A percentile compares a stretch with the other conserved stretches of the same genome.
These are phyloP conservation scores for Peromyscus aztecus DNA, from an alignment of 2,797 vertebrate species.

Conservation along the genomic window DNA sequence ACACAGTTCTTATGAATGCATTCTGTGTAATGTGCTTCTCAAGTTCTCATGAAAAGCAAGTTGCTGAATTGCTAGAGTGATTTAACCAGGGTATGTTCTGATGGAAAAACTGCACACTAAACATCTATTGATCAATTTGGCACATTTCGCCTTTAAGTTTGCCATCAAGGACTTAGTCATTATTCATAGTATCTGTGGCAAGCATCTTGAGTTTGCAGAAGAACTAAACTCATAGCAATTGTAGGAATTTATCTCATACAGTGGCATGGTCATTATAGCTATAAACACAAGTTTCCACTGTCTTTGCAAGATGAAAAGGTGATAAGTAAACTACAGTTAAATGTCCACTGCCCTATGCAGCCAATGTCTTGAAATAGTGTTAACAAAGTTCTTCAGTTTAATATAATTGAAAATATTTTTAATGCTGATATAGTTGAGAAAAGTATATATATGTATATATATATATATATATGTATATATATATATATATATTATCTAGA, in stretches of 20 bases:
- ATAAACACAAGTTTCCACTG: constrained; percentile 6
- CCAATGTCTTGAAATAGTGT: constrained; percentile 14
- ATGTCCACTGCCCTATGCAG: background rate
- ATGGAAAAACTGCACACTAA: constrained; percentile 21
- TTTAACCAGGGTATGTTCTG: background rate
- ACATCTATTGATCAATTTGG: background rate
- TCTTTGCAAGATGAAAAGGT: background rate
- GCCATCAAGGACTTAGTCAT: background rate
- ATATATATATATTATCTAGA: too few species aligned
- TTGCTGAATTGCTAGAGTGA: background rate
- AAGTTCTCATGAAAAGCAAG: background rate
- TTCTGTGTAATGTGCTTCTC: background rate
- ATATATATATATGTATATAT: background rate
- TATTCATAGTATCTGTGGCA: background rate
- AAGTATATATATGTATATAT: background rate
- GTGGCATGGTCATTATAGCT: background rate
- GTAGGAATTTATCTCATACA: constrained; percentile 20
- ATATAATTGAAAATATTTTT: background rate
- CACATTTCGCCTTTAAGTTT: constrained; percentile 9
- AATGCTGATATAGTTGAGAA: background rate
- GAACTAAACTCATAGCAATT: background rate
- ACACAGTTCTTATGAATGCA: background rate
- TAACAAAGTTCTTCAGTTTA: constrained; percentile 12
- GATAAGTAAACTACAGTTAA: background rate
- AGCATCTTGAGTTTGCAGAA: background rate